phyloP scores from a whole-genome alignment of 1,140 invertebrate genomes.

The Mya arenaria region DNA sequence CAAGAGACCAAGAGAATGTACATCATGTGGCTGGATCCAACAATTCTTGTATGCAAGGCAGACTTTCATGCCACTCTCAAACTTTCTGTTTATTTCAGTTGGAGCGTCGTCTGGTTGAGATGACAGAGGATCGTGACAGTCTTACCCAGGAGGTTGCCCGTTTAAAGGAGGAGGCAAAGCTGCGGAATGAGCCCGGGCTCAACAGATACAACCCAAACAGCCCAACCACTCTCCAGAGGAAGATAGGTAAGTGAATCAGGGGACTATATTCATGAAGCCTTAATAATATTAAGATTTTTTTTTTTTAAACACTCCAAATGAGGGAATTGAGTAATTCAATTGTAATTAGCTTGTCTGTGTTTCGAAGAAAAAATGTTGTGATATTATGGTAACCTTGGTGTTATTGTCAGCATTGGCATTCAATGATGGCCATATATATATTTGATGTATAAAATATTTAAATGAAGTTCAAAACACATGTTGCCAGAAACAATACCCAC shows the following conservation, averaged over 20 bases:
- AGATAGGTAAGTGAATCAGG: constrained; percentile 67
- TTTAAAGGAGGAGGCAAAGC: constrained; percentile 66
- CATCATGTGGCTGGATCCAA: not conserved
- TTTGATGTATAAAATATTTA: too few species aligned
- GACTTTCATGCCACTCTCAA: too few species aligned
- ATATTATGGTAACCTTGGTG: not conserved
- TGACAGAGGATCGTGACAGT: constrained; percentile 74
- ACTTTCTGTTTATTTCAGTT: constrained; percentile 48
- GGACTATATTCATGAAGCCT: not conserved
- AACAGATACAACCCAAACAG: constrained; percentile 72
- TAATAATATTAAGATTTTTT: not conserved
- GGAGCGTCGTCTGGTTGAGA: constrained; percentile 65
- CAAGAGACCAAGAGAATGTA: not conserved
- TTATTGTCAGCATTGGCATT: not conserved
- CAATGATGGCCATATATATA: not conserved
- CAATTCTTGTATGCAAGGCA: not conserved
- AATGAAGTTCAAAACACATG: too few species aligned
- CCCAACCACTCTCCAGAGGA: constrained; percentile 71
- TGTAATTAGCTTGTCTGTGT: not conserved
- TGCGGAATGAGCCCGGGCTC: constrained; percentile 42
- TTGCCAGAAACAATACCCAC: too few species aligned
- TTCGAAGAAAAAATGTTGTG: not conserved
- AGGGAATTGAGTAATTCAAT: not conserved
- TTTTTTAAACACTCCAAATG: not conserved
- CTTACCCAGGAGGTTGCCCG: constrained; percentile 70